Percentiles rank a stretch among this genome's conserved stretches.
Evolutionary conservation across 2,888 invertebrate species (phyloP).

Genomic region (Danaus chrysippus): DNA sequence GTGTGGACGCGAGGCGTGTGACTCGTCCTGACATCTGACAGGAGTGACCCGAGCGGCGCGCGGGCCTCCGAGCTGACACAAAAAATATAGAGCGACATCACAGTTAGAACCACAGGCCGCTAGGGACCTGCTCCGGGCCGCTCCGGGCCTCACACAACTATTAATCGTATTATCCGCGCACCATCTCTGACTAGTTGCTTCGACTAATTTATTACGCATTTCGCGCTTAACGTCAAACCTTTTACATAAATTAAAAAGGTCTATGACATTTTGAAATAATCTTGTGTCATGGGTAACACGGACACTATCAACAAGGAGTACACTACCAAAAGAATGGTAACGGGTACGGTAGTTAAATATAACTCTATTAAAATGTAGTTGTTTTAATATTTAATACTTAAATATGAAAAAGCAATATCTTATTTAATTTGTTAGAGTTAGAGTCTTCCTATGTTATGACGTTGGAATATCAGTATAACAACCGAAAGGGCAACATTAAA

Average conservation of each 20-base stretch:
- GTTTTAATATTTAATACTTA: no score
- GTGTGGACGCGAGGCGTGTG: constrained; percentile 10
- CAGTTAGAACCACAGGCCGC: constrained; percentile 18
- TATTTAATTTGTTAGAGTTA: no score
- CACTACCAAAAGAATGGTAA: no score
- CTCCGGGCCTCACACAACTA: neutral
- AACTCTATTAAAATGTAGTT: no score
- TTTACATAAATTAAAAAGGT: constrained; percentile 3
- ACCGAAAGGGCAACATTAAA: no score
- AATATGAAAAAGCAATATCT: no score
- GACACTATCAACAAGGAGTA: neutral
- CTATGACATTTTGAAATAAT: neutral
- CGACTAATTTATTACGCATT: constrained; percentile 5
- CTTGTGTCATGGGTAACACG: neutral
- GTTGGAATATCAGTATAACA: no score
- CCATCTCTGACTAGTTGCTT: neutral
- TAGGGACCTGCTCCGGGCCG: neutral
- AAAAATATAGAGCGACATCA: constrained; percentile 21
- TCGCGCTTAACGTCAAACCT: constrained; percentile 4
- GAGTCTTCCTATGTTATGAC: no score
- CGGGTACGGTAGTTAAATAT: no score
- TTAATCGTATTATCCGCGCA: neutral
- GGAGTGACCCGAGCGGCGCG: neutral
- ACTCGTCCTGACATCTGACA: constrained; percentile 13
- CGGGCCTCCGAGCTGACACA: constrained; percentile 9